Conservation (phyloP, 92 coral and sea anemone genomes). For the Actinostola sp. region DNA sequence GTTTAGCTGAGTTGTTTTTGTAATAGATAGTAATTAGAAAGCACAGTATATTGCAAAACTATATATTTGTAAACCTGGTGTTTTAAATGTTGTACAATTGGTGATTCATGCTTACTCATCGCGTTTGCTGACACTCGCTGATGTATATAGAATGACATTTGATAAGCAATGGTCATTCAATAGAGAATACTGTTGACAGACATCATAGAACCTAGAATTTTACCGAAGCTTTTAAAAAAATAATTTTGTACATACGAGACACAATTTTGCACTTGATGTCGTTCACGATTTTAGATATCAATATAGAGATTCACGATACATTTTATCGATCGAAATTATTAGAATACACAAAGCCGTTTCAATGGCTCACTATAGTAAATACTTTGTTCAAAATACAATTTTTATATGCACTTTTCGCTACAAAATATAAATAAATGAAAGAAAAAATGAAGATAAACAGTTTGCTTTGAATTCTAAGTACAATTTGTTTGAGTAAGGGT, state of each 20-base stretch:
- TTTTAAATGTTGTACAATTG: background rate
- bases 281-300: conserved; percentile 17
- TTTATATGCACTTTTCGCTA: conserved; percentile 41
- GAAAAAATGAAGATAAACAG: conserved; percentile 2
- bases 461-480: background rate
- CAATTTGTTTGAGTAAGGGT: background rate
- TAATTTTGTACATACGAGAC: conserved; percentile 27
- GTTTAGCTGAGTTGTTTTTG: background rate
- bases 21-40: background rate
- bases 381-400: conserved; percentile 25
- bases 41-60: background rate
- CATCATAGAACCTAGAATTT: background rate
- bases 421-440: conserved; percentile 17
- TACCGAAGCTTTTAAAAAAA: background rate
- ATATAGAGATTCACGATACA: conserved; percentile 6
- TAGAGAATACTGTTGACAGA: background rate
- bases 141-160: conserved; percentile 1
- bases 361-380: conserved; percentile 11
- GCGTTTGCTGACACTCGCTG: too few relatives aligned
- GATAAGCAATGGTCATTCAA: conserved; percentile 2
- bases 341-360: background rate
- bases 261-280: conserved; percentile 18
- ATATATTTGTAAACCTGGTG: background rate
- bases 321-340: background rate
- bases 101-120: background rate